phyloP scores from a whole-genome alignment of 1,140 invertebrate genomes.

The Maniola jurtina region DNA sequence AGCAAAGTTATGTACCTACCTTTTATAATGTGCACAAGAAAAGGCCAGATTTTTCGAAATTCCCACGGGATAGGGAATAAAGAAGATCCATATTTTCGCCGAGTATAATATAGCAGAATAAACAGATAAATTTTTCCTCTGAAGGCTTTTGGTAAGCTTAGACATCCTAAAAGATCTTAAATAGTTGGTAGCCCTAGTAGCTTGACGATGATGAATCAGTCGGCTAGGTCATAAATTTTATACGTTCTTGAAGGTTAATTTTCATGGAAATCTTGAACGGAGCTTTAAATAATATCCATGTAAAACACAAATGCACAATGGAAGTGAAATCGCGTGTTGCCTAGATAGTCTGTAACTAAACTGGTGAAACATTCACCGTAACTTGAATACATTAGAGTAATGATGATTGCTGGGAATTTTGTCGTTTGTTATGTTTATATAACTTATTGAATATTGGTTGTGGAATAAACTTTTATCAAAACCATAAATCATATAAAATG shows the following conservation, averaged over 20 bases:
- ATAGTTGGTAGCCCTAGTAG: not conserved
- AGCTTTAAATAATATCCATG: conserved; percentile 24
- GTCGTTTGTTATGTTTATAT: conserved; percentile 43
- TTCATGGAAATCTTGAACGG: conserved; percentile 24
- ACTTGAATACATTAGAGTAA: conserved; percentile 66
- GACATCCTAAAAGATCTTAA: too few species aligned
- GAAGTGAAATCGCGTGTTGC: conserved; percentile 49
- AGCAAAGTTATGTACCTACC: too few species aligned
- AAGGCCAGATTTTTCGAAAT: too few species aligned
- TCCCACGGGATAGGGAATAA: too few species aligned
- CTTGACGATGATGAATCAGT: not conserved
- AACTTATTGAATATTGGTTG: conserved; percentile 29
- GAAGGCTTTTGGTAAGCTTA: not conserved
- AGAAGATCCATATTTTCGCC: too few species aligned
- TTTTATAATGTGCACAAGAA: too few species aligned
- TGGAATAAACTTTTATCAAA: conserved; percentile 15
- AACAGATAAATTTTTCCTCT: too few species aligned
- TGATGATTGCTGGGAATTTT: conserved; percentile 69
- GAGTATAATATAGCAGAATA: too few species aligned
- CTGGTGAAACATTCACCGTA: conserved; percentile 67
- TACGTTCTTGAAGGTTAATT: not conserved
- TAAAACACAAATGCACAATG: conserved; percentile 21
- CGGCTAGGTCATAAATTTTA: not conserved
- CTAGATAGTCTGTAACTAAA: conserved; percentile 60
- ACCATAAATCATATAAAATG: conserved; percentile 3